Conservation (phyloP, 2,888 invertebrate genomes). For the Ceraclea dissimilis region DNA sequence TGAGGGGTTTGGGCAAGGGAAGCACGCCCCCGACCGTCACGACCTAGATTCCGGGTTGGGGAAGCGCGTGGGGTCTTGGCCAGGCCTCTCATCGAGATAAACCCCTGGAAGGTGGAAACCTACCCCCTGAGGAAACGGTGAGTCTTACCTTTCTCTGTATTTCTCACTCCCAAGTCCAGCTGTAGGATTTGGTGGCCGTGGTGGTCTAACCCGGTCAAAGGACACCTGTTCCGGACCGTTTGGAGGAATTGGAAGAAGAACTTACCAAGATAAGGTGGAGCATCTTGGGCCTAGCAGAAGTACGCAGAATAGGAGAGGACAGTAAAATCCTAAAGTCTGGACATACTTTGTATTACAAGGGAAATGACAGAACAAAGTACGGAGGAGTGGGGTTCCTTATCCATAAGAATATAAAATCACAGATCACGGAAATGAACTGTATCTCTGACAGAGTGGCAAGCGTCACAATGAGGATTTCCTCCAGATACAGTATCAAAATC, state of each 20-base stretch:
- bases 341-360: background rate
- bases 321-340: background rate
- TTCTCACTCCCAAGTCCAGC: too few species aligned
- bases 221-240: too few species aligned
- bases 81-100: too few species aligned
- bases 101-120: too few species aligned
- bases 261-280: background rate
- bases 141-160: too few species aligned
- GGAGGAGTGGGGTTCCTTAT: constrained; percentile 2
- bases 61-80: too few species aligned
- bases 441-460: background rate
- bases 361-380: constrained; percentile 1
- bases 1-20: too few species aligned
- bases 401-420: constrained; percentile 1
- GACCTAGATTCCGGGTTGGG: too few species aligned
- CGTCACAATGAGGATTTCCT: background rate
- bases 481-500: background rate
- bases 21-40: too few species aligned
- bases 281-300: constrained; percentile 1
- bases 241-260: background rate
- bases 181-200: too few species aligned
- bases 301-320: background rate
- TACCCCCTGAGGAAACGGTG: too few species aligned
- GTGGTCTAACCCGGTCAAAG: too few species aligned
- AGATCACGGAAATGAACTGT: constrained; percentile 1